Percentiles rank a stretch among this genome's conserved stretches.
phyloP scores from a whole-genome alignment of 2,888 invertebrate species.

The Sinohyriopsis cumingii region DNA sequence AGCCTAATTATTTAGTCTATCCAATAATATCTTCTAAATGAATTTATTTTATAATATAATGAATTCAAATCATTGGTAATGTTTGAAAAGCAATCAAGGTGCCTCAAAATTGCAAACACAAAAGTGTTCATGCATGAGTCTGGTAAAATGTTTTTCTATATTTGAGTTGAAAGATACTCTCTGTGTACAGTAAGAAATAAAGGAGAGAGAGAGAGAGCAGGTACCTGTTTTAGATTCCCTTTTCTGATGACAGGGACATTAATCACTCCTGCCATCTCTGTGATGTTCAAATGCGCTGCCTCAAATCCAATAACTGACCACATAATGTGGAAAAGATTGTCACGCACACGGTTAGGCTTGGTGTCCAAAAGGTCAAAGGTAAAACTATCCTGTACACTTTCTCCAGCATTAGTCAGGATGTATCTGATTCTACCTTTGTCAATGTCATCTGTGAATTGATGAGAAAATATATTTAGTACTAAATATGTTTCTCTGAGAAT shows the following conservation, averaged over 20 bases:
- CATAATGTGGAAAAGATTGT: slow-evolving; percentile 63
- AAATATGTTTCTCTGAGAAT: neutral
- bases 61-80: no score
- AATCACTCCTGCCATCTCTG: slow-evolving; percentile 61
- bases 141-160: neutral
- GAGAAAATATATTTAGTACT: no score
- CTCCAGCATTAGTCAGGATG: slow-evolving; percentile 50
- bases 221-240: slow-evolving; percentile 66
- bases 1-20: neutral
- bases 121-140: neutral
- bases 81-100: no score
- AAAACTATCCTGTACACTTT: slow-evolving; percentile 58
- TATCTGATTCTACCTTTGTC: slow-evolving; percentile 62
- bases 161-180: neutral
- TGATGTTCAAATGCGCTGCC: slow-evolving; percentile 50
- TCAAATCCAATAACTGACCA: slow-evolving; percentile 66
- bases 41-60: no score
- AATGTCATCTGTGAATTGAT: slow-evolving; percentile 56
- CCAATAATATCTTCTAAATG: neutral
- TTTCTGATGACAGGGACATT: slow-evolving; percentile 58
- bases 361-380: slow-evolving; percentile 67
- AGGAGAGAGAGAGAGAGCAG: slow-evolving; percentile 1
- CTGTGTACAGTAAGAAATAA: neutral
- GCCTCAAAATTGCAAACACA: neutral
- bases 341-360: slow-evolving; percentile 61